These are phyloP conservation scores for Cyrtorhinus lividipennis DNA, from an alignment of 1,140 invertebrate species.

Conservation along the genomic window DNA sequence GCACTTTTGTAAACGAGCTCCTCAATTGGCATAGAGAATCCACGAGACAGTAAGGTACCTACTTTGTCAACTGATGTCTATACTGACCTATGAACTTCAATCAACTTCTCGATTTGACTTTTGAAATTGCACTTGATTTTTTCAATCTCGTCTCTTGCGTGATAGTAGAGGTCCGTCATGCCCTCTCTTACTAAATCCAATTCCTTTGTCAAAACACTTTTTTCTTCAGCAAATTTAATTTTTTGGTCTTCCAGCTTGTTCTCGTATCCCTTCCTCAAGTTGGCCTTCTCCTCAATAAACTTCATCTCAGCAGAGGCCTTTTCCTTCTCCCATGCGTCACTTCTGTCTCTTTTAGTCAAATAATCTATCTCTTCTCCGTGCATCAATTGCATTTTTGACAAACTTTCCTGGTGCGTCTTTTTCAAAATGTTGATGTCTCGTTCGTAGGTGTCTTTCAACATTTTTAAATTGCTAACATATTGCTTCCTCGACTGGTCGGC, in stretches of 20 bases:
- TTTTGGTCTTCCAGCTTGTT: not conserved
- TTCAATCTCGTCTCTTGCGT: not conserved
- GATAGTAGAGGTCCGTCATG: not conserved
- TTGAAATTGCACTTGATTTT: not conserved
- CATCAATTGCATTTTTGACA: not conserved
- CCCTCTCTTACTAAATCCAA: not conserved
- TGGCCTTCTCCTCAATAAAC: not conserved
- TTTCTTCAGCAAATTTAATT: not conserved
- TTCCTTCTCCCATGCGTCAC: not conserved
- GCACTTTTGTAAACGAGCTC: no score
- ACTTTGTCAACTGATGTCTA: no score
- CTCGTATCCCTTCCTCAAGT: not conserved
- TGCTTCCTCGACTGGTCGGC: not conserved
- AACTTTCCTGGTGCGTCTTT: not conserved
- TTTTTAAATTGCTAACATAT: not conserved
- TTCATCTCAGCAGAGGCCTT: not conserved
- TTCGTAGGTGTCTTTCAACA: conserved; percentile 7
- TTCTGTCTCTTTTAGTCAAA: not conserved
- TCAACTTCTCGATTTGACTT: not conserved
- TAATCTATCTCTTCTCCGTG: not conserved
- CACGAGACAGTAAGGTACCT: no score
- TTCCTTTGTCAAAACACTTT: not conserved
- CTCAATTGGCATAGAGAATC: no score
- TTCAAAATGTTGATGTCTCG: conserved; percentile 1
- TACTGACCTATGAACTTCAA: not conserved